A percentile compares a stretch with the other conserved stretches of the same genome.
These are phyloP conservation scores for Philotrypesis tridentata DNA, from an alignment of 1,140 invertebrate species.

Conservation along the genomic window DNA sequence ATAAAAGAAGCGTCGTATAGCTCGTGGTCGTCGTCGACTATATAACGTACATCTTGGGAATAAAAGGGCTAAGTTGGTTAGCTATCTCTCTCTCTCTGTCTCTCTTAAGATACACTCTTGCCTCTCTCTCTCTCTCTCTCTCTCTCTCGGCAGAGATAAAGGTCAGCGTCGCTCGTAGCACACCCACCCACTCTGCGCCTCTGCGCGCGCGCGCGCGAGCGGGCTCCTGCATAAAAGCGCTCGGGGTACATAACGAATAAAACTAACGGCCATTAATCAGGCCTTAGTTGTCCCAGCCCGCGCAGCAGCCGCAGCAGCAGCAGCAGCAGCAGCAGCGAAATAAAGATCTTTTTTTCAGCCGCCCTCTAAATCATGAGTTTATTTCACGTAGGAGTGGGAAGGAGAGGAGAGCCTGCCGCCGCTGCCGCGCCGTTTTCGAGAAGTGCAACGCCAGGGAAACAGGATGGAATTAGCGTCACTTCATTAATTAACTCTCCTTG, in stretches of 20 bases:
- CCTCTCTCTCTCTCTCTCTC: background rate
- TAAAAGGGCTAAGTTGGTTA: constrained; percentile 1
- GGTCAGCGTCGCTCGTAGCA: constrained; percentile 51
- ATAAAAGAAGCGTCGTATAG: background rate
- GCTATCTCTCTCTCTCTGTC: background rate
- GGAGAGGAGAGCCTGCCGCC: background rate
- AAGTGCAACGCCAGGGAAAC: constrained; percentile 27
- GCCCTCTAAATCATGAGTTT: constrained; percentile 69
- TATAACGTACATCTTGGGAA: constrained; percentile 18
- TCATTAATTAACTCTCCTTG: constrained; percentile 38
- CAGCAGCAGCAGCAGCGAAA: constrained; percentile 59
- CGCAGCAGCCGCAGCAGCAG: no score
- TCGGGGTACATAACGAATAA: constrained; percentile 60
- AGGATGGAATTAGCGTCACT: constrained; percentile 36
- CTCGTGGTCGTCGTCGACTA: background rate
- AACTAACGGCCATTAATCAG: constrained; percentile 70
- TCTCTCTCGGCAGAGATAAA: constrained; percentile 55
- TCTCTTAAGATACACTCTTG: background rate
- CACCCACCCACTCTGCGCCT: background rate
- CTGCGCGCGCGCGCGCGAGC: background rate
- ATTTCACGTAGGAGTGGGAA: constrained; percentile 55
- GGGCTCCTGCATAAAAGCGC: background rate
- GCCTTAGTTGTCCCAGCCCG: constrained; percentile 58
- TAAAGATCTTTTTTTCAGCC: constrained; percentile 66
- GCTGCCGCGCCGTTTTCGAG: background rate